Conservation (phyloP, 2,797 vertebrate species). For the Antennarius maculatus region DNA sequence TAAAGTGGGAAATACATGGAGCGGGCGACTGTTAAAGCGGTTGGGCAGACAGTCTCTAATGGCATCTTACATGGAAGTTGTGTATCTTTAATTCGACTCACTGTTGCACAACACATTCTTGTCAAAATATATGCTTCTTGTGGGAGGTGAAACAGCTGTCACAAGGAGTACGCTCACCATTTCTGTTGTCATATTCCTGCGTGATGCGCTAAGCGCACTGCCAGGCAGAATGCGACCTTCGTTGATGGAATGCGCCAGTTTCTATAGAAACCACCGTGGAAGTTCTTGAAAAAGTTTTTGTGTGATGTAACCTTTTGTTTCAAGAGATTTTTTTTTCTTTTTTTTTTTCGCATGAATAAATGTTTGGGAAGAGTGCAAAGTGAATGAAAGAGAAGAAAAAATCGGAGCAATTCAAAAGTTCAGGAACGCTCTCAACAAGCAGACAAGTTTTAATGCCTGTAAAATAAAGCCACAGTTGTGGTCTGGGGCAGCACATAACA, state of each 20-base stretch:
- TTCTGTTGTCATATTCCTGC: slow-evolving; percentile 34
- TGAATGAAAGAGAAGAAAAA: slow-evolving; percentile 14
- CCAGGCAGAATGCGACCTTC: slow-evolving; percentile 14
- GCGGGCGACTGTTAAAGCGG: slow-evolving; percentile 21
- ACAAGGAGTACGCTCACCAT: slow-evolving; percentile 7
- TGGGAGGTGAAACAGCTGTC: slow-evolving; percentile 48
- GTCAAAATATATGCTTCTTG: slow-evolving; percentile 51
- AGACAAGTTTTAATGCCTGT: background rate
- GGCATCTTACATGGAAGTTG: slow-evolving; percentile 25
- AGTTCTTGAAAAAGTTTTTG: background rate
- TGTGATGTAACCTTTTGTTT: slow-evolving; percentile 36
- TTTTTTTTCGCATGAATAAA: slow-evolving; percentile 13
- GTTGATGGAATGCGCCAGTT: slow-evolving; percentile 14
- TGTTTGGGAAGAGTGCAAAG: slow-evolving; percentile 1
- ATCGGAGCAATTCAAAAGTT: slow-evolving; percentile 27
- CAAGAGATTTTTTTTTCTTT: background rate
- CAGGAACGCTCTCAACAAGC: slow-evolving; percentile 26
- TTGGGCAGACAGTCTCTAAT: slow-evolving; percentile 27
- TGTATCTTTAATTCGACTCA: slow-evolving; percentile 43
- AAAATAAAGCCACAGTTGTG: background rate
- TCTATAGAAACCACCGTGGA: slow-evolving; percentile 42
- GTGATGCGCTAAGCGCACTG: slow-evolving; percentile 10
- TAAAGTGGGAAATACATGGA: slow-evolving; percentile 19
- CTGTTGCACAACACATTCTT: slow-evolving; percentile 19
- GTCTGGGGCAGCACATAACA: background rate